phyloP scores from a whole-genome alignment of 2,888 invertebrate species.

The Parasteatoda lunata region DNA sequence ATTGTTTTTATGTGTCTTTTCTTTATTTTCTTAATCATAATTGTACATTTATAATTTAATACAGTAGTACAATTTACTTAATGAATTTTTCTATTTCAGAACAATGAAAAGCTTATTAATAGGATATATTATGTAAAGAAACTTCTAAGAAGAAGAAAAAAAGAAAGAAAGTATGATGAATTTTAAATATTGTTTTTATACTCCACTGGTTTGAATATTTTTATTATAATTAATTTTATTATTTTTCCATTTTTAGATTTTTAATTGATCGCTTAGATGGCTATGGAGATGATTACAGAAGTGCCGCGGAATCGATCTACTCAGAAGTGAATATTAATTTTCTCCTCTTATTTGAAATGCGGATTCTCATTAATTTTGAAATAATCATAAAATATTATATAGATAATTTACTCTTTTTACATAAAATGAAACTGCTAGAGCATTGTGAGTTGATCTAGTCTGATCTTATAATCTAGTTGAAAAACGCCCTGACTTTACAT shows the following conservation, averaged over 20 bases:
- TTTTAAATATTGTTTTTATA: neutral
- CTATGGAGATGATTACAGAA: slow-evolving; percentile 59
- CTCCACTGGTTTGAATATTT: neutral
- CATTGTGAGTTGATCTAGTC: no score
- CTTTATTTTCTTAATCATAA: no score
- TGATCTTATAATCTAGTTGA: no score
- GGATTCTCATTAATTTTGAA: no score
- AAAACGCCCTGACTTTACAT: no score
- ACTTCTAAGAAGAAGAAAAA: slow-evolving; percentile 48
- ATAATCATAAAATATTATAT: no score
- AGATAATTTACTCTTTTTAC: no score
- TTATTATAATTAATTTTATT: neutral
- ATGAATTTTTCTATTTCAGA: slow-evolving; percentile 18
- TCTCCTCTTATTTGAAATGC: neutral
- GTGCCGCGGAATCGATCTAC: slow-evolving; percentile 31
- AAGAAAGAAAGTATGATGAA: slow-evolving; percentile 56
- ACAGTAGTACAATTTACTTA: no score
- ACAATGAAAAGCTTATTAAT: slow-evolving; percentile 56
- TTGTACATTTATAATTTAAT: no score
- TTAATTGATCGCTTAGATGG: slow-evolving; percentile 57
- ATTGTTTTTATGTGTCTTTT: no score
- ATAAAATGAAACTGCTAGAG: no score
- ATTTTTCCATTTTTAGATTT: slow-evolving; percentile 30
- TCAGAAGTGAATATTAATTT: slow-evolving; percentile 29
- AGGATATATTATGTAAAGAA: slow-evolving; percentile 63